Evolutionary conservation across 2,888 invertebrate genomes (phyloP).

Genomic region (Mamestra brassicae): DNA sequence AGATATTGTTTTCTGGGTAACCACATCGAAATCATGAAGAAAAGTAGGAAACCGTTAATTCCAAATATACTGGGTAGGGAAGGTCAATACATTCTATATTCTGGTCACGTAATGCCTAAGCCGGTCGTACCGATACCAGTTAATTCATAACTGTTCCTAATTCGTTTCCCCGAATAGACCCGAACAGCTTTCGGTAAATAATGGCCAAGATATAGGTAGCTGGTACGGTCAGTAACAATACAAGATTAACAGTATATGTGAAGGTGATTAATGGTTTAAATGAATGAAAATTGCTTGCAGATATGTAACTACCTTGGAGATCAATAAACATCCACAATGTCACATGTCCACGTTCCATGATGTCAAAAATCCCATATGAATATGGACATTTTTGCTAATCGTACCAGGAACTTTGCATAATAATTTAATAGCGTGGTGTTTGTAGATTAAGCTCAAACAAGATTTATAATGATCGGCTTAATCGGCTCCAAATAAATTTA

Average conservation of each 20-base stretch:
- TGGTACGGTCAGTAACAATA: slow-evolving; percentile 1
- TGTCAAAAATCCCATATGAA: not conserved
- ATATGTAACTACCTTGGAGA: not conserved
- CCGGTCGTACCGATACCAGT: slow-evolving; percentile 41
- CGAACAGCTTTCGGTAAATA: slow-evolving; percentile 35
- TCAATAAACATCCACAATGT: not conserved
- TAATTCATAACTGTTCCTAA: slow-evolving; percentile 53
- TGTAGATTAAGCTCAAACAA: slow-evolving; percentile 10
- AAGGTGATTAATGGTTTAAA: not conserved
- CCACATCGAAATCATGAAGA: not conserved
- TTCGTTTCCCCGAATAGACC: slow-evolving; percentile 43
- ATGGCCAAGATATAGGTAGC: slow-evolving; percentile 8
- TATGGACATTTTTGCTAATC: not conserved
- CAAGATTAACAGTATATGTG: not conserved
- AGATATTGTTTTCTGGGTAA: not conserved
- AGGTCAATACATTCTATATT: slow-evolving; percentile 30
- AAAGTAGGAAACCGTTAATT: slow-evolving; percentile 21
- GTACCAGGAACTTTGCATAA: not conserved
- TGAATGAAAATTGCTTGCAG: not conserved
- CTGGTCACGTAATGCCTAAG: slow-evolving; percentile 56
- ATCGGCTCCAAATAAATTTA: not conserved
- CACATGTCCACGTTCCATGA: not conserved
- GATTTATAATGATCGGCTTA: not conserved
- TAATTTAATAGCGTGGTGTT: not conserved
- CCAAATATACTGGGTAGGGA: slow-evolving; percentile 22